Evolutionary conservation across 2,113 vertebrate species (phyloP), one percentile per base, ranked within the genome.

Genomic region (Andinoacara biseriatus): DNA sequence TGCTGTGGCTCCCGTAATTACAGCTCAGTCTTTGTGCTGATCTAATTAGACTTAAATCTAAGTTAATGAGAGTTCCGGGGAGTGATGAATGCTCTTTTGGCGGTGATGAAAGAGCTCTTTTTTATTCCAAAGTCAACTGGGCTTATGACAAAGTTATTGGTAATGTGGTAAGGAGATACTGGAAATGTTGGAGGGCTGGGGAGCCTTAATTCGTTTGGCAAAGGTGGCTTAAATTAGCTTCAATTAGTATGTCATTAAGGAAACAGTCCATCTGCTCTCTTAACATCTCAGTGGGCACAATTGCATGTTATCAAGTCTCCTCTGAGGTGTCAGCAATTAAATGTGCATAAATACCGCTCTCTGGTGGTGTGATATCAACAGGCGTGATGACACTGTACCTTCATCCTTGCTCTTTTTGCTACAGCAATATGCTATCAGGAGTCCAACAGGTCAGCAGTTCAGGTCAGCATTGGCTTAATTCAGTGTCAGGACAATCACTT

Each of bases 1-100:
- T 76, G 54, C 86, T 6, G 72, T 10, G 43, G 77, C 31, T 79
- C 82, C 77, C 61, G 82, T 90, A 83, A 83, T 86, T 54, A 60
- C 76, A 84, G 57, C 85, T 26, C 24, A 74, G 65, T 92, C 89
- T 92, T 81, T 90, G 88, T 82, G 29, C 82, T 31, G 78, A 74
- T 82, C 26, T 91, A 84, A 91, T 87, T 85, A 87, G 74, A 86
- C 52, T 69, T 91, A 89, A 91, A 86, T 82, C 87, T 85, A 77
- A 86, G 79, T 76, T 90, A 86, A 91, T 92, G 86, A 92, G 82
- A 82, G 85, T 35, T 49, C 58, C 57, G 58, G 82, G 57, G 78
- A 61, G 83, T 76, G 90, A 91, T 90, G 89, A 85, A 86, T 76
- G 86, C 69, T 83, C 78, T 60, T 58, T 43, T n/a, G 24, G 78